Evolutionary conservation across 2,888 invertebrate species (phyloP), one percentile per base, ranked within the genome.

Genomic region (Drosophila paramelanica): DNA sequence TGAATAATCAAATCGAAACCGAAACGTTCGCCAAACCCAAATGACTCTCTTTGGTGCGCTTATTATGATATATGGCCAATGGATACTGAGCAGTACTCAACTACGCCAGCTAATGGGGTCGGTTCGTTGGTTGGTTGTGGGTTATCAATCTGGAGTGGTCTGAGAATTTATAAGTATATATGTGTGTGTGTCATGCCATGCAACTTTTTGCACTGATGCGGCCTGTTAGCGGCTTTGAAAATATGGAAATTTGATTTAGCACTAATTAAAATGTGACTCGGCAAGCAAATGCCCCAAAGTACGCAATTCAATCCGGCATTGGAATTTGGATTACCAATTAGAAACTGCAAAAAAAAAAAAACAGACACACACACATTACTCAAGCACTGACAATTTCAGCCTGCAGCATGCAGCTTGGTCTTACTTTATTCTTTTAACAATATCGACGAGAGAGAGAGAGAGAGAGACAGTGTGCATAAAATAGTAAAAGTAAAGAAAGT

Each of bases 31-130:
- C 81, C 81, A 77, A 67, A 64, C 60, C 70, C 61, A 88, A 83
- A 88, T 79, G 88, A 79, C 68, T 86, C 85, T 86, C 85, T 70
- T 89, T 73, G 89, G 89, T 71, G 71, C 78, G 73, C 83, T 88
- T 83, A 88, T 82, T 82, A 89, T 88, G 89, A 86, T 77, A 71
- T 73, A 88, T 82, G 79, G 69, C 25, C 79, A 65, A 45, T 58
- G 68, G 68, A 57, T 61, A 73, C 58, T 51, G 67, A 60, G 46
- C 58, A 73, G 53, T 59, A 33, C 50, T 67, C 60, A 41, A 43
- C 43, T 45, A 27, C n/a, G 46, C 42, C 46, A 14, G 38, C 42
- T 39, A 27, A 46, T 58, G 31, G 39, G 13, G 20, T 41, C 41
- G 14, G 14, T 8, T 20, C 13, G n/a, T 17, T 17, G 17, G 17